Evolutionary conservation across 2,797 vertebrate species (phyloP).

Genomic region (Enteromius paludinosus): DNA sequence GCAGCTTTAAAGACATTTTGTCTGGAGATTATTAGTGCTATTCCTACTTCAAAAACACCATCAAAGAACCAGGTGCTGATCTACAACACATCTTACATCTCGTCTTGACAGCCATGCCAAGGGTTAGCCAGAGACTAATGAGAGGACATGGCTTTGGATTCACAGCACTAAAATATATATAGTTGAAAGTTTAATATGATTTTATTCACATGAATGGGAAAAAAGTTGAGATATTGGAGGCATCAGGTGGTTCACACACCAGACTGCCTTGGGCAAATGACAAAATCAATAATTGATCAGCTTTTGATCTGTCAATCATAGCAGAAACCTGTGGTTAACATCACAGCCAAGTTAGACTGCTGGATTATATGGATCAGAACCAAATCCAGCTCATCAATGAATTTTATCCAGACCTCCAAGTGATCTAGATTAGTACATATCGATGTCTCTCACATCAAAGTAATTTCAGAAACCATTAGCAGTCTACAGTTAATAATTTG

Average conservation of each 20-base stretch:
- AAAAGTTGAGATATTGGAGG: background rate
- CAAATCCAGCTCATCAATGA: conserved; percentile 1
- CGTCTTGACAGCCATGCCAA: conserved; percentile 11
- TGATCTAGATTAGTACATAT: background rate
- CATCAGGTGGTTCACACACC: conserved; percentile 7
- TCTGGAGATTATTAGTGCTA: conserved; percentile 5
- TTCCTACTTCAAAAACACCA: conserved; percentile 16
- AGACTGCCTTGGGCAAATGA: conserved; percentile 33
- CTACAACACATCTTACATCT: conserved; percentile 19
- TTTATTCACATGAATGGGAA: background rate
- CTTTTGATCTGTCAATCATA: conserved; percentile 35
- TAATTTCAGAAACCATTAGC: background rate
- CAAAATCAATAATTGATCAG: conserved; percentile 37
- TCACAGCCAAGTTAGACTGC: background rate
- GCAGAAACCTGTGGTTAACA: background rate
- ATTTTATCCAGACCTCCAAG: background rate
- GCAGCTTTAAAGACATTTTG: conserved; percentile 10
- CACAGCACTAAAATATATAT: conserved; percentile 14
- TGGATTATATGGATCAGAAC: conserved; percentile 3
- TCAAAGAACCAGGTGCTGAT: conserved; percentile 14
- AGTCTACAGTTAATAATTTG: background rate
- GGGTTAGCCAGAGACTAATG: conserved; percentile 12
- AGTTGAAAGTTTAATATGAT: background rate
- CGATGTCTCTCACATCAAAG: background rate
- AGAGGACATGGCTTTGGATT: conserved; percentile 6